phyloP scores from a whole-genome alignment of 2,113 vertebrate species.

The Salvator merianae region DNA sequence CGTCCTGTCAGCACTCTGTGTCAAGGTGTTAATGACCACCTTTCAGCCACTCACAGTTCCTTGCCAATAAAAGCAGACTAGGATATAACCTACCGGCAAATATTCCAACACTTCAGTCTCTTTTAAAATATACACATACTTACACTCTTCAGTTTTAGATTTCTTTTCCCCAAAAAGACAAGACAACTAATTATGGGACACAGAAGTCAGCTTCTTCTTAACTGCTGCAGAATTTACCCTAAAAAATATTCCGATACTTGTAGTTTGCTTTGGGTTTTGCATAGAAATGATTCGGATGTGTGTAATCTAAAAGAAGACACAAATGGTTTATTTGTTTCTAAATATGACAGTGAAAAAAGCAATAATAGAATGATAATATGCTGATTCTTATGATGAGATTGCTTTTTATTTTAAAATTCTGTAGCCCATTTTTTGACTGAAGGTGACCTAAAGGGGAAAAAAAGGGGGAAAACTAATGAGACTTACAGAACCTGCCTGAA shows the following conservation, averaged over 20 bases:
- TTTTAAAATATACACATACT: constrained; percentile 11
- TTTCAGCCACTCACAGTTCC: constrained; percentile 74
- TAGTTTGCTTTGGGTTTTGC: neutral
- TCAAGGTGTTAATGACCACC: constrained; percentile 79
- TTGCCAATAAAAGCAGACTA: constrained; percentile 77
- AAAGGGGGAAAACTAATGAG: neutral
- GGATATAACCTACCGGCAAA: constrained; percentile 67
- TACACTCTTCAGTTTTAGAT: neutral
- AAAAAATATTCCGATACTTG: too few species aligned
- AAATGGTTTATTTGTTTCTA: constrained; percentile 25
- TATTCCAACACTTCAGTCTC: constrained; percentile 45
- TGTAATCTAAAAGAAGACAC: constrained; percentile 7
- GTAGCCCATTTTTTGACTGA: neutral
- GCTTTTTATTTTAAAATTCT: neutral
- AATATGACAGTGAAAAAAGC: constrained; percentile 18
- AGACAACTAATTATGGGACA: constrained; percentile 38
- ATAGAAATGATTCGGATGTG: neutral
- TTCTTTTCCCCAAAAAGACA: neutral
- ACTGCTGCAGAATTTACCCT: too few species aligned
- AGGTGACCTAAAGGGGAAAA: neutral
- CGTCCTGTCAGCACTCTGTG: constrained; percentile 77
- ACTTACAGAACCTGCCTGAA: neutral
- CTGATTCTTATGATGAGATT: neutral
- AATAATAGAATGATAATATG: neutral
- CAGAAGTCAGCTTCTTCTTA: constrained; percentile 37